These are phyloP conservation scores for Enteromius viviparus DNA, from an alignment of 2,797 vertebrate species.

Conservation along the genomic window DNA sequence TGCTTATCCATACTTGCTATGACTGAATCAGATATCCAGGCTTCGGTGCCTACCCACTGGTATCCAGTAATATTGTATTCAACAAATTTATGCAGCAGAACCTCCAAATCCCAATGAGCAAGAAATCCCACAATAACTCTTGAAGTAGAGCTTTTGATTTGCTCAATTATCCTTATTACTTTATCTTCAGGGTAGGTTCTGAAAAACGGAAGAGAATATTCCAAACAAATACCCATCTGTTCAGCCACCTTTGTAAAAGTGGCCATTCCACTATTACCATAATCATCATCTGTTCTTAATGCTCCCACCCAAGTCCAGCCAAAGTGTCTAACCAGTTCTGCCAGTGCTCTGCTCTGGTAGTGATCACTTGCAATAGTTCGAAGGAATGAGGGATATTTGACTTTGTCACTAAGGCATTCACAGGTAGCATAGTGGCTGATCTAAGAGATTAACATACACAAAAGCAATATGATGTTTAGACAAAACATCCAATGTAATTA, in stretches of 20 bases:
- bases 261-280: slow-evolving; percentile 63
- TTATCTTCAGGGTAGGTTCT: slow-evolving; percentile 61
- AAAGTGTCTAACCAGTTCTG: slow-evolving; percentile 75
- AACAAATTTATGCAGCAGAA: slow-evolving; percentile 56
- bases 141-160: slow-evolving; percentile 63
- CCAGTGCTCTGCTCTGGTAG: slow-evolving; percentile 75
- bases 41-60: slow-evolving; percentile 77
- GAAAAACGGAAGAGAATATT: slow-evolving; percentile 61
- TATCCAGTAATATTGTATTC: slow-evolving; percentile 71
- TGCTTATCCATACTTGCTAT: slow-evolving; percentile 62
- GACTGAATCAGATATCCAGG: slow-evolving; percentile 73
- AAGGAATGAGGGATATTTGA: slow-evolving; percentile 73
- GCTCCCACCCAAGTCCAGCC: slow-evolving; percentile 81
- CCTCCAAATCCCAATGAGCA: slow-evolving; percentile 54
- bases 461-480: neutral
- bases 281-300: slow-evolving; percentile 72
- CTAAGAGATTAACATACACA: slow-evolving; percentile 61
- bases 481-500: neutral
- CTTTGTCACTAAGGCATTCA: slow-evolving; percentile 74
- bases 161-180: slow-evolving; percentile 58
- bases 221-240: slow-evolving; percentile 64
- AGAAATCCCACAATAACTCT: slow-evolving; percentile 62
- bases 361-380: slow-evolving; percentile 80
- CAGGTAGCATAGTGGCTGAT: slow-evolving; percentile 79
- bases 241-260: slow-evolving; percentile 58